Evolutionary conservation across 1,140 invertebrate species (phyloP).

Genomic region (Radopholus similis): DNA sequence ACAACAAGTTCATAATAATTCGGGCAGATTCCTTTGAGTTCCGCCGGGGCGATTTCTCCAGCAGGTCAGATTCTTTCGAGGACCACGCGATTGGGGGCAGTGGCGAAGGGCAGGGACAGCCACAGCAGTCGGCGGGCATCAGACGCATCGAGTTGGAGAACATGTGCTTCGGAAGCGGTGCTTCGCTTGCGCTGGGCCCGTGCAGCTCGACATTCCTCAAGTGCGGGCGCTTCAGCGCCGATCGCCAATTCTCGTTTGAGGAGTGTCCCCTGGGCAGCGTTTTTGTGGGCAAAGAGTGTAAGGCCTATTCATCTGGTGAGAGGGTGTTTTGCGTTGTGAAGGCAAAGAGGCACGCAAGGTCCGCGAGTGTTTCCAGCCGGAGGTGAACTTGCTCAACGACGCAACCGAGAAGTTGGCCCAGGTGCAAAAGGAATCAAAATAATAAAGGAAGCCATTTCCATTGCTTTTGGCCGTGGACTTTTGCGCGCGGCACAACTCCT

Average conservation of each 20-base stretch:
- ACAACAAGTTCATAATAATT: too few relatives aligned
- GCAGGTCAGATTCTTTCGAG: too few relatives aligned
- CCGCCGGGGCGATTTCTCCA: too few relatives aligned
- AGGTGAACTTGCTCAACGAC: constrained; percentile 22
- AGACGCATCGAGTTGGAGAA: constrained; percentile 10
- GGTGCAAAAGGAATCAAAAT: constrained; percentile 7
- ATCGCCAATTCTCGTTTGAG: constrained; percentile 14
- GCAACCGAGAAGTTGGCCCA: constrained; percentile 25
- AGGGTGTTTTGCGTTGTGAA: constrained; percentile 2
- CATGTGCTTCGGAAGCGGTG: constrained; percentile 17
- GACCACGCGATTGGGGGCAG: too few relatives aligned
- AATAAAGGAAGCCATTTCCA: background rate
- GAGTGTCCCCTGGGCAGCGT: constrained; percentile 19
- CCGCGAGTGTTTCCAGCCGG: background rate
- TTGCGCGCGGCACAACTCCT: constrained; percentile 11
- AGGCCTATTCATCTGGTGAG: background rate
- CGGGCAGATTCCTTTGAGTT: too few relatives aligned
- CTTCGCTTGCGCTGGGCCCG: constrained; percentile 1
- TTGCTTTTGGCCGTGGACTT: constrained; percentile 3
- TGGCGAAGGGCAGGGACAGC: too few relatives aligned
- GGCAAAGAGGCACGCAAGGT: background rate
- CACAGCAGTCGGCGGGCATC: background rate
- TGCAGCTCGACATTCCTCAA: constrained; percentile 21
- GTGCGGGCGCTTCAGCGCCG: constrained; percentile 7
- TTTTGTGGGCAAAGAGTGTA: constrained; percentile 13